These are phyloP conservation scores for Crocidura indochinensis DNA, from an alignment of 2,797 vertebrate species.

Conservation along the genomic window DNA sequence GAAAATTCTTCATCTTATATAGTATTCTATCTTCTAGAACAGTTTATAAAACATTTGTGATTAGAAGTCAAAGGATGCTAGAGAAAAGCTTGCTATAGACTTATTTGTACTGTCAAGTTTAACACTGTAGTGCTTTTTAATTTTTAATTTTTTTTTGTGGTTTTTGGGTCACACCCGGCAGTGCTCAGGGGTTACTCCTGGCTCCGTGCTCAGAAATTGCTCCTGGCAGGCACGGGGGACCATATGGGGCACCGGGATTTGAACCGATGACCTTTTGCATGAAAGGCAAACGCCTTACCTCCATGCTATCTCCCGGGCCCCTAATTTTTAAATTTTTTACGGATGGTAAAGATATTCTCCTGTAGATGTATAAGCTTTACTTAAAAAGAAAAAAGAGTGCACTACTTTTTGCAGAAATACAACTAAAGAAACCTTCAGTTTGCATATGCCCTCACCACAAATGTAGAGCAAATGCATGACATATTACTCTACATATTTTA, in stretches of 20 bases:
- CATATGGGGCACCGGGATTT: too few species aligned
- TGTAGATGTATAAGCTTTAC: conserved; percentile 14
- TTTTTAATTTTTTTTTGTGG: too few species aligned
- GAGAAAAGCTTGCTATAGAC: neutral
- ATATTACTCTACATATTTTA: neutral
- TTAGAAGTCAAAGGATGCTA: conserved; percentile 28
- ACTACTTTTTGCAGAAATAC: neutral
- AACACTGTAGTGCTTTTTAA: neutral
- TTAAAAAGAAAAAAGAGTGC: neutral
- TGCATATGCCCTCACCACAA: fast-evolving
- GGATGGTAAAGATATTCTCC: neutral
- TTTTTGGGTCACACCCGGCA: too few species aligned
- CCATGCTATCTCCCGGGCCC: too few species aligned
- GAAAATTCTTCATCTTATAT: conserved; percentile 4
- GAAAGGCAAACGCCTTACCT: too few species aligned
- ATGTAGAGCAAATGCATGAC: neutral
- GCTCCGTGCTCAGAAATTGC: too few species aligned
- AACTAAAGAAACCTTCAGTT: conserved; percentile 16
- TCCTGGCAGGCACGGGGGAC: too few species aligned
- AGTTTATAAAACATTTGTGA: conserved; percentile 59
- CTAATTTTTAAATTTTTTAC: too few species aligned
- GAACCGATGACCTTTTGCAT: too few species aligned
- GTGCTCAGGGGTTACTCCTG: too few species aligned
- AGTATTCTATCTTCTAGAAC: neutral
- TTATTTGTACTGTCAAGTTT: neutral